Base-by-base conservation (phyloP, 2,797 vertebrate species). In the Channallabes apus region DNA sequence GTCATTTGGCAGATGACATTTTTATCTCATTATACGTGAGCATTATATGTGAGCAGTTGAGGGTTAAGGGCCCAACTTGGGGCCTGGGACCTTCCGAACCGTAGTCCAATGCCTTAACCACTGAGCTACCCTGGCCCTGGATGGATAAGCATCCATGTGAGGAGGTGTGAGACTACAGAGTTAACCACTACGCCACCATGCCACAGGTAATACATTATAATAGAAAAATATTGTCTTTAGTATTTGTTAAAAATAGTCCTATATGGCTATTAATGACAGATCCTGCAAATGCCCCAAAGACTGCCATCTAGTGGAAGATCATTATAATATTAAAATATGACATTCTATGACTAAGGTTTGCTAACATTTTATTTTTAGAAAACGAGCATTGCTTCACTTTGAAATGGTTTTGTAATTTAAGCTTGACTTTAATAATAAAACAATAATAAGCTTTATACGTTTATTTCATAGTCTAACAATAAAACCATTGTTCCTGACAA, bases 231-330 rank as follows among this genome's bases (percentile, higher is more conserved):
- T 17, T 65, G n/a, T n/a, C 64, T 65, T 11, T n/a, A 29, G 27
- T 27, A 65, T 65, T 67, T 2, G 5, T 67, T 17, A 5, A 67
- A 41, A 17, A 29, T 29, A 29, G 15, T 29, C 27, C 64, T 67
- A 29, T 7, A 2, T 67, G 64, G 15, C 4, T 67, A 29, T 17
- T 32, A 18, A 46, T 51, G 14, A 54, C n/a, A 29, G 27, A 56
- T 35, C 0, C 15, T 24, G 15, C 15, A 65, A 72, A 61, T 78
- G 41, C 32, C 18, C 58, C 20, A 67, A 83, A 85, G 71, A 29
- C 85, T 88, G 87, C 61, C 87, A 86, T 68, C 87, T 88, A 54
- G 84, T 88, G 87, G 83, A 82, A 20, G 32, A 54, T 29, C n/a
- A 29, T 0, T 77, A 51, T 27, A 59, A 78, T 29, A 9, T 79